These are phyloP conservation scores for Spisula subtruncata DNA, from an alignment of 2,888 invertebrate genomes.

Conservation along the genomic window DNA sequence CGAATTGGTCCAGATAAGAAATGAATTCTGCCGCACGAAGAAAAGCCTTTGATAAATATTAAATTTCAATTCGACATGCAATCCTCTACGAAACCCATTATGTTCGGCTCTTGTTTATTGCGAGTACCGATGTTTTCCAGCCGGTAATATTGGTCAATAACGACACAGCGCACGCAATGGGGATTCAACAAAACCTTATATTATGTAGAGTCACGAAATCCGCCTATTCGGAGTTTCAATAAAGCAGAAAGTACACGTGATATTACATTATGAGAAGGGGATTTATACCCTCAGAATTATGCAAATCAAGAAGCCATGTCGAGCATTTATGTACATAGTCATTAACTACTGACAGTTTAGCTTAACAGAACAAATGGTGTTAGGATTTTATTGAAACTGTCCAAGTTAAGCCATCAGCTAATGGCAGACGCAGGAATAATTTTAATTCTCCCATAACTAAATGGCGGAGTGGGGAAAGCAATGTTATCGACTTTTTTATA, in stretches of 20 bases:
- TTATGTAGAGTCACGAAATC: slow-evolving; percentile 70
- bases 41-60: slow-evolving; percentile 69
- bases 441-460: slow-evolving; percentile 46
- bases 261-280: slow-evolving; percentile 66
- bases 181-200: slow-evolving; percentile 47
- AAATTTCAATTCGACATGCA: slow-evolving; percentile 73
- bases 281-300: slow-evolving; percentile 72
- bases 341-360: slow-evolving; percentile 60
- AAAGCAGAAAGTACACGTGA: slow-evolving; percentile 67
- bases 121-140: slow-evolving; percentile 66
- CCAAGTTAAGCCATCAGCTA: slow-evolving; percentile 33
- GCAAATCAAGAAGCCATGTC: slow-evolving; percentile 63
- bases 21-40: slow-evolving; percentile 64
- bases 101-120: slow-evolving; percentile 69
- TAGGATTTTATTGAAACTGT: slow-evolving; percentile 46
- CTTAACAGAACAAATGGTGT: slow-evolving; percentile 60
- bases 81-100: slow-evolving; percentile 69
- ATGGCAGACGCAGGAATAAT: slow-evolving; percentile 37
- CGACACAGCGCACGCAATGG: slow-evolving; percentile 63
- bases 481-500: slow-evolving; percentile 34
- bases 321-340: slow-evolving; percentile 67
- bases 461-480: background rate
- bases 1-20: slow-evolving; percentile 52
- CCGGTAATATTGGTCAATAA: slow-evolving; percentile 71
- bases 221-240: slow-evolving; percentile 70